Base-by-base conservation (phyloP, 2,113 vertebrate species). In the Lynx canadensis region DNA sequence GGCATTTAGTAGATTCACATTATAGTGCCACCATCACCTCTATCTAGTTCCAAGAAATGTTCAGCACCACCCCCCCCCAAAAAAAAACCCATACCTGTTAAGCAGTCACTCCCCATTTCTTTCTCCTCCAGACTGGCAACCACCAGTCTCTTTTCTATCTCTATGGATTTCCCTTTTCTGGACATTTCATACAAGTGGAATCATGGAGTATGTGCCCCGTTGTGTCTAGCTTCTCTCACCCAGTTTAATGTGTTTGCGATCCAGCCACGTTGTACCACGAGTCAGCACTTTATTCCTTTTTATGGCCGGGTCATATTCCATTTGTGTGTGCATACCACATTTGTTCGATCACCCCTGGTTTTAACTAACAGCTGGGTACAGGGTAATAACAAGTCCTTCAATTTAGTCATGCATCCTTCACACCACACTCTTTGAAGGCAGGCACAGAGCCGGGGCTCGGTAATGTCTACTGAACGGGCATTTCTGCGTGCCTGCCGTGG, bases 261-360 rank as follows among this genome's bases (percentile, higher is more conserved):
- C 27, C 13, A 27, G 15, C 52, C 27, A 1, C 12, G 0, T 21
- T 33, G 29, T 60, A 60, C 21, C 31, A 6, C 5, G 3, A n/a
- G 38, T 80, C 41, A 55, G 19, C 29, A 27, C 36, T 82, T 38
- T 2, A 29, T 76, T 66, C 27, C 23, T 91, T 60, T 48, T 65
- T 9, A 27, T 21, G 31, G 31, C 63, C 50, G 7, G 19, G 1
- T 66, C 66, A 82, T 52, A 60, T 33, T 80, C n/a, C 15, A 23
- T 4, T 63, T 63, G 14, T 10, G 7, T 27, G 18, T 3, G 12
- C 3, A 25, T 50, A 48, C 52, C n/a, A 36, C 23, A 63, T 38
- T 38, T 57, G 63, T n/a, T 63, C 91, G 69, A 7, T 83, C 27
- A 7, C 7, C 50, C 7, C 45, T 23, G 31, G 8, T 79, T 95